phyloP scores from a whole-genome alignment of 2,797 vertebrate species.

The Oryzias dopingdopingensis region DNA sequence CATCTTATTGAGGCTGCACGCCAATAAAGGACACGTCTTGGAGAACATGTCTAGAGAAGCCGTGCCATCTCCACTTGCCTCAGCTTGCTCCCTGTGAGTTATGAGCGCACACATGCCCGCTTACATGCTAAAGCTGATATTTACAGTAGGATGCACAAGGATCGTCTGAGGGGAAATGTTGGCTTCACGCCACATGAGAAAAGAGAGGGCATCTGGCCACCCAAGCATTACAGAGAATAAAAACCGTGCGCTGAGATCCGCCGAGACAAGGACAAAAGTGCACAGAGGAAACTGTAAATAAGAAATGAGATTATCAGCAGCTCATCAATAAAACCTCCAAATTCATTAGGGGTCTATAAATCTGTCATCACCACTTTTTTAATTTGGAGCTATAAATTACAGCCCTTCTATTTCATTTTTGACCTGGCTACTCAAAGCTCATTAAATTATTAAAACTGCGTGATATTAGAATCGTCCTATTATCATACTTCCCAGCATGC shows the following conservation, averaged over 20 bases:
- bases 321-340: slow-evolving; percentile 7
- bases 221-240: slow-evolving; percentile 34
- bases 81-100: slow-evolving; percentile 49
- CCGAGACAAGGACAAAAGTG: slow-evolving; percentile 1
- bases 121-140: slow-evolving; percentile 52
- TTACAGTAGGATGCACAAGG: slow-evolving; percentile 55
- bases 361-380: slow-evolving; percentile 8
- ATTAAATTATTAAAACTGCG: slow-evolving; percentile 33
- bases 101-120: slow-evolving; percentile 30
- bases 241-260: slow-evolving; percentile 14
- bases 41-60: slow-evolving; percentile 45
- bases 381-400: background rate
- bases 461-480: slow-evolving; percentile 18
- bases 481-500: slow-evolving; percentile 25
- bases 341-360: slow-evolving; percentile 10
- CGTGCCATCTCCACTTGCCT: slow-evolving; percentile 46
- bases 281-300: slow-evolving; percentile 14
- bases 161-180: slow-evolving; percentile 26
- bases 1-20: slow-evolving; percentile 42
- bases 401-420: background rate
- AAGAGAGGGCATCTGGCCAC: slow-evolving; percentile 46
- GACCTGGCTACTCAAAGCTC: slow-evolving; percentile 24
- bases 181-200: slow-evolving; percentile 30
- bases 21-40: slow-evolving; percentile 61
- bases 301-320: slow-evolving; percentile 12